Conservation (phyloP, 1,140 invertebrate species). For the Drosophila melanica region DNA sequence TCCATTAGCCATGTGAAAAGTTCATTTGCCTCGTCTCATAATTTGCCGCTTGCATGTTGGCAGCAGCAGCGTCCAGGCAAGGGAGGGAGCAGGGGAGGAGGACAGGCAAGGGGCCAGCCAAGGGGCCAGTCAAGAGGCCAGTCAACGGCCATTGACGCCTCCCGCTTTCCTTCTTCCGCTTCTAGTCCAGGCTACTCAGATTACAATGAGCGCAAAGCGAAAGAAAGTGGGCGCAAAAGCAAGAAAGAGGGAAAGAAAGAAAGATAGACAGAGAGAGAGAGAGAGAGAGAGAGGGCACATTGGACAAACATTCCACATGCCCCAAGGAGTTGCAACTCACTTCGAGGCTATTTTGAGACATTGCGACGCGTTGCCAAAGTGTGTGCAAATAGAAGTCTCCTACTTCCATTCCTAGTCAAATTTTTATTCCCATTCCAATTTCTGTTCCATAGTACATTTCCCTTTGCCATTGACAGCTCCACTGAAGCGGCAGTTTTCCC, state of each 20-base stretch:
- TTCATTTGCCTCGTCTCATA: slow-evolving; percentile 78
- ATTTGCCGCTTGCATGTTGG: slow-evolving; percentile 78
- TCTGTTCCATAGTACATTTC: neutral
- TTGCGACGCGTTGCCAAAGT: slow-evolving; percentile 32
- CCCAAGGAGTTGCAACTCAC: slow-evolving; percentile 50
- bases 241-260: slow-evolving; percentile 14
- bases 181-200: slow-evolving; percentile 57
- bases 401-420: slow-evolving; percentile 10
- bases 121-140: slow-evolving; percentile 1
- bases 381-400: neutral
- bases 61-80: slow-evolving; percentile 36
- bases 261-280: slow-evolving; percentile 1
- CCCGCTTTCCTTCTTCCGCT: slow-evolving; percentile 14
- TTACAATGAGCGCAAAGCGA: slow-evolving; percentile 44
- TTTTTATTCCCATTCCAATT: neutral
- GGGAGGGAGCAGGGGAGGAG: neutral
- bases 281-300: neutral
- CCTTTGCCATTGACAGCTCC: slow-evolving; percentile 61
- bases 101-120: neutral
- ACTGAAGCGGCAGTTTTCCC: slow-evolving; percentile 63
- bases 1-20: slow-evolving; percentile 78
- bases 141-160: slow-evolving; percentile 41
- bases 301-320: slow-evolving; percentile 17
- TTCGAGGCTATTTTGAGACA: slow-evolving; percentile 68
- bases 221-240: neutral